Evolutionary conservation across 2,888 invertebrate genomes (phyloP).

Genomic region (Caradrina kadenii): DNA sequence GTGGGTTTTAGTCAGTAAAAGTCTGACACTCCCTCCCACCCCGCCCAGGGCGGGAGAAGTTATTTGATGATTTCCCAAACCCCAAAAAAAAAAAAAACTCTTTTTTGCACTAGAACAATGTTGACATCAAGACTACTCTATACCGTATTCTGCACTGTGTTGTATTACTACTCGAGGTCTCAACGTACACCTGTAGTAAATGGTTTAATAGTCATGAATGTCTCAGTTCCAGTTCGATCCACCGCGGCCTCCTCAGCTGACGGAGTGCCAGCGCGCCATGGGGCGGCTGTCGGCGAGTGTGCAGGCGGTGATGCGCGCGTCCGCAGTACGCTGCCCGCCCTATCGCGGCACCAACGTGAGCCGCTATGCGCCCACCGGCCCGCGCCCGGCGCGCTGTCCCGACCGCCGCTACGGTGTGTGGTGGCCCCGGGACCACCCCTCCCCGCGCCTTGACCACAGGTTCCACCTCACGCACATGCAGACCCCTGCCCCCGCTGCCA

Average conservation of each 20-base stretch:
- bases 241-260: constrained; percentile 79
- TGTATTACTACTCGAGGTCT: no score
- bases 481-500: constrained; percentile 46
- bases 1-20: no score
- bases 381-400: constrained; percentile 78
- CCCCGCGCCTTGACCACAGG: constrained; percentile 75
- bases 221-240: constrained; percentile 84
- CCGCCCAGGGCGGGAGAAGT: no score
- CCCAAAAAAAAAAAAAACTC: no score
- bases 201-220: not conserved
- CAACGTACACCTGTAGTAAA: not conserved
- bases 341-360: constrained; percentile 86
- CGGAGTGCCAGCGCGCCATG: constrained; percentile 82
- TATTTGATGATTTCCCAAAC: no score
- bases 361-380: constrained; percentile 84
- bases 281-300: constrained; percentile 82
- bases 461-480: constrained; percentile 72
- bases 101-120: not conserved
- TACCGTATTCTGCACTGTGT: no score
- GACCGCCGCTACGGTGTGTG: constrained; percentile 81
- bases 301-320: constrained; percentile 82
- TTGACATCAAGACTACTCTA: not conserved
- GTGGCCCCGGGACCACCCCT: constrained; percentile 83
- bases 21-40: no score
- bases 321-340: constrained; percentile 79